These are phyloP conservation scores for Buteo buteo DNA, from an alignment of 2,113 vertebrate species.

Conservation along the genomic window DNA sequence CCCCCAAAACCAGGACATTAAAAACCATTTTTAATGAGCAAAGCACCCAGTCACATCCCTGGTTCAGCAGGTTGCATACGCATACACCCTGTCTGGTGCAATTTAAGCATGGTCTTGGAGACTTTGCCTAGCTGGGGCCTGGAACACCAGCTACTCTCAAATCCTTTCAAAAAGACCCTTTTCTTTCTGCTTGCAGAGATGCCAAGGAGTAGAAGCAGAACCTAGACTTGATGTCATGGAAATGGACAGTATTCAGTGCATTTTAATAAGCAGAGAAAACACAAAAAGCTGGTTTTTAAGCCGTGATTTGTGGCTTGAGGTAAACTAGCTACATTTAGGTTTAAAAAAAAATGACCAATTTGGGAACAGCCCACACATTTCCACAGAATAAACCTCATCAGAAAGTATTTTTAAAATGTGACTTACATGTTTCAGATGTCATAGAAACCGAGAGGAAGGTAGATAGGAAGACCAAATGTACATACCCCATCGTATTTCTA, in stretches of 20 bases:
- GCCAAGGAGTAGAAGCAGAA: neutral
- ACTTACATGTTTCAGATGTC: constrained; percentile 45
- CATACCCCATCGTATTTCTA: neutral
- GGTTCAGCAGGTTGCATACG: neutral
- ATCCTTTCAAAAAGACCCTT: neutral
- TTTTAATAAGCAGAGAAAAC: neutral
- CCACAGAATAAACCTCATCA: neutral
- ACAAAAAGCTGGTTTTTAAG: neutral
- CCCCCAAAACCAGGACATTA: neutral
- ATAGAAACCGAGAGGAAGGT: neutral
- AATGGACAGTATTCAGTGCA: neutral
- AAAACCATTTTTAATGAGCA: neutral
- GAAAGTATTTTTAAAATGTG: neutral
- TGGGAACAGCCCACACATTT: neutral
- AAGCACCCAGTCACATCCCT: neutral
- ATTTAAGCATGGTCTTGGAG: neutral
- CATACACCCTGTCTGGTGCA: accelerated
- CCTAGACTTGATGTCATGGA: neutral
- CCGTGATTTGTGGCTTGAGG: neutral
- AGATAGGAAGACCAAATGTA: neutral
- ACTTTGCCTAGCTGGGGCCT: neutral
- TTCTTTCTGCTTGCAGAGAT: neutral
- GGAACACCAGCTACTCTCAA: neutral
- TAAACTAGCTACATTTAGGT: neutral
- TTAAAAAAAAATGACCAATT: neutral